Evolutionary conservation across 2,888 invertebrate genomes (phyloP).

Genomic region (Ernsta delagoae): DNA sequence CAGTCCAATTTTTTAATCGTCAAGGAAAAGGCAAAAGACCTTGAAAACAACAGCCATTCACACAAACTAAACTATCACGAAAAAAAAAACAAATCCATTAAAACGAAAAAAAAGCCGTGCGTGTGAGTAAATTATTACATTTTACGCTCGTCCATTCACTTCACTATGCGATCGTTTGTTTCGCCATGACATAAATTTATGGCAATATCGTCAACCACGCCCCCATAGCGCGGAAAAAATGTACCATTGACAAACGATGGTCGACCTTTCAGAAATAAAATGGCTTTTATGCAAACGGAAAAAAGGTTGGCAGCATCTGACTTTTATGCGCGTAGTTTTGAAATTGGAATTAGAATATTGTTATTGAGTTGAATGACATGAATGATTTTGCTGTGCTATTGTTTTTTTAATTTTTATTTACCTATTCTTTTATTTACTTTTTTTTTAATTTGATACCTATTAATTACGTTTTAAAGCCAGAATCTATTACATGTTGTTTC

Average conservation of each 20-base stretch:
- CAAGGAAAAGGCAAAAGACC: background rate
- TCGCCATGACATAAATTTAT: constrained; percentile 67
- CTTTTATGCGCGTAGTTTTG: constrained; percentile 33
- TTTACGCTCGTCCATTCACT: constrained; percentile 50
- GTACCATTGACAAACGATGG: constrained; percentile 50
- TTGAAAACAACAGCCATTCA: constrained; percentile 3
- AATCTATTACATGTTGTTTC: too few relatives aligned
- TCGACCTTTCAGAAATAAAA: constrained; percentile 34
- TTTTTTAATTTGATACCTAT: too few relatives aligned
- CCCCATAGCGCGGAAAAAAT: constrained; percentile 54
- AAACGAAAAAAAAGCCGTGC: constrained; percentile 12
- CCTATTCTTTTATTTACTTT: too few relatives aligned
- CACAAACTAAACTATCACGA: constrained; percentile 5
- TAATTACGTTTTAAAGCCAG: too few relatives aligned
- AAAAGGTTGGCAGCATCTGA: constrained; percentile 43
- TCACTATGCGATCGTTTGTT: constrained; percentile 51
- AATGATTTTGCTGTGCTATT: too few relatives aligned
- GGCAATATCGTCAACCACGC: constrained; percentile 61
- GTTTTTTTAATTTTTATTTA: too few relatives aligned
- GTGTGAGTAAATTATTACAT: constrained; percentile 38
- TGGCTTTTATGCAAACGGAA: constrained; percentile 37
- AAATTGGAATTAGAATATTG: background rate
- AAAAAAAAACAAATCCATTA: constrained; percentile 27
- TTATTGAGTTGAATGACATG: background rate
- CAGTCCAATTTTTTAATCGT: too few relatives aligned